These are phyloP conservation scores for Danio jaintianensis DNA, from an alignment of 2,797 vertebrate genomes.

Conservation along the genomic window DNA sequence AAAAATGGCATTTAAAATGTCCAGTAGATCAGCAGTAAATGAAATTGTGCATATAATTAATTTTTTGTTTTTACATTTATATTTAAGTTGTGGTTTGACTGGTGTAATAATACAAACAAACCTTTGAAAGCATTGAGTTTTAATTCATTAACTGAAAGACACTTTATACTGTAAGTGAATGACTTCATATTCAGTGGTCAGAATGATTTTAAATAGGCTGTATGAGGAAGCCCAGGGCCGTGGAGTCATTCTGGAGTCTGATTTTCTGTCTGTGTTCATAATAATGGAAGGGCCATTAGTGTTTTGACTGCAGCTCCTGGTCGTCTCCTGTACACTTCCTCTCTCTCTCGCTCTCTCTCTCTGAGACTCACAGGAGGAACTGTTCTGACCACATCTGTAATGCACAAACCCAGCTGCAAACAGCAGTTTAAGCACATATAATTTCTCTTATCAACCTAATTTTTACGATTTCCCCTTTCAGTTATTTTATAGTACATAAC, in stretches of 20 bases:
- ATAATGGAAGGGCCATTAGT: conserved; percentile 32
- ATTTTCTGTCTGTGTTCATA: conserved; percentile 11
- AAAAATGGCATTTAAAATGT: too few species aligned
- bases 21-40: too few species aligned
- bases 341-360: conserved; percentile 25
- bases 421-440: background rate
- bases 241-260: conserved; percentile 11
- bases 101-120: background rate
- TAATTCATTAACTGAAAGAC: background rate
- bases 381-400: conserved; percentile 23
- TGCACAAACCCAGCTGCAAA: background rate
- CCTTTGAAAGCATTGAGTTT: background rate
- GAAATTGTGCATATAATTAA: background rate
- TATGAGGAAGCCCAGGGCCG: conserved; percentile 26
- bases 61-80: too few species aligned
- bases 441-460: background rate
- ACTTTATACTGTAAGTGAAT: conserved; percentile 9
- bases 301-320: conserved; percentile 53
- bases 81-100: background rate
- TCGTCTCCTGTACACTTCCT: conserved; percentile 54
- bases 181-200: background rate
- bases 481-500: background rate
- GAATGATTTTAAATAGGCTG: conserved; percentile 8
- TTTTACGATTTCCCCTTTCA: background rate
- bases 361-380: conserved; percentile 34